Conservation (phyloP, 2,888 invertebrate genomes). For the Sympetrum striolatum region DNA sequence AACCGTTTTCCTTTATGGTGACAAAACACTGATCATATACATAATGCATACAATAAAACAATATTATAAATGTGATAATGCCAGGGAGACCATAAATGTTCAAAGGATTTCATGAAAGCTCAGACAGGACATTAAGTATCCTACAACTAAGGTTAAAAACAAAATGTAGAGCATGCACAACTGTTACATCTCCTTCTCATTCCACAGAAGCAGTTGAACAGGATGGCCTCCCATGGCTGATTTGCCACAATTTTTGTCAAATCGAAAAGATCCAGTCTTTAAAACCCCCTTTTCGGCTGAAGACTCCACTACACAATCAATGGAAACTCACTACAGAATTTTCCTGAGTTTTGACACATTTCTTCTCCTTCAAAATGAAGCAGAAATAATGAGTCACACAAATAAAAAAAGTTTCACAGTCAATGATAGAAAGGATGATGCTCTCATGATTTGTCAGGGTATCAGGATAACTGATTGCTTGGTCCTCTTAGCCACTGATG, state of each 20-base stretch:
- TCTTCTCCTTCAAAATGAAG: constrained; percentile 48
- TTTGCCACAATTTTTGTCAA: constrained; percentile 50
- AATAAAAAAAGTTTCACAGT: constrained; percentile 47
- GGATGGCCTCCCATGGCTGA: constrained; percentile 45
- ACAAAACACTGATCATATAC: constrained; percentile 56
- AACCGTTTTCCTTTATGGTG: constrained; percentile 54
- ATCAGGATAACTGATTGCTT: constrained; percentile 48
- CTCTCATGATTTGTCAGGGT: constrained; percentile 24
- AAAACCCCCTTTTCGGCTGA: constrained; percentile 46
- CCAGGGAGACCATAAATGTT: constrained; percentile 53
- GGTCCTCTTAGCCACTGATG: constrained; percentile 48
- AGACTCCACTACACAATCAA: constrained; percentile 47
- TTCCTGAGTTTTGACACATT: constrained; percentile 50
- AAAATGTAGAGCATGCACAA: constrained; percentile 49
- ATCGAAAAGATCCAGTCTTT: constrained; percentile 52
- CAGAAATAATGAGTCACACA: constrained; percentile 49
- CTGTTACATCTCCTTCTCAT: constrained; percentile 46
- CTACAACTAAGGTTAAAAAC: constrained; percentile 53
- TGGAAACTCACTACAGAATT: constrained; percentile 50
- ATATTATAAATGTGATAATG: constrained; percentile 50
- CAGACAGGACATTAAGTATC: constrained; percentile 53
- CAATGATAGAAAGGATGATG: constrained; percentile 44
- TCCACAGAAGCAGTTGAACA: constrained; percentile 46
- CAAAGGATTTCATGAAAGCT: constrained; percentile 52
- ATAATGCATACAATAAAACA: constrained; percentile 54